These are phyloP conservation scores for Ormyrus rosae DNA, from an alignment of 2,888 invertebrate genomes.

Conservation along the genomic window DNA sequence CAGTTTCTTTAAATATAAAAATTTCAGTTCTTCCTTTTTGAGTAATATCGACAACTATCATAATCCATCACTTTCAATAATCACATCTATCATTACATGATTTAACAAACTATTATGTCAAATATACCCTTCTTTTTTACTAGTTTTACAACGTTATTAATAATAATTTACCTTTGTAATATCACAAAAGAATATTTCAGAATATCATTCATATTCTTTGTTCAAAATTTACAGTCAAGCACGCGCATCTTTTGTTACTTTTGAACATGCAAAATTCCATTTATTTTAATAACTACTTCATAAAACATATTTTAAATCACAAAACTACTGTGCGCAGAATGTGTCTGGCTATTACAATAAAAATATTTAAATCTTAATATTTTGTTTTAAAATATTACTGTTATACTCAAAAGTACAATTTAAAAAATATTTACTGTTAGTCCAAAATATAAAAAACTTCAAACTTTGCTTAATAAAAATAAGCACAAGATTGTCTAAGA, in stretches of 20 bases:
- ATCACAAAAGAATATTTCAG: slow-evolving; percentile 53
- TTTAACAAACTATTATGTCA: slow-evolving; percentile 24
- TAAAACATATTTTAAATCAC: too few relatives aligned
- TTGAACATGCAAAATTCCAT: neutral
- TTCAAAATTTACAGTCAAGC: slow-evolving; percentile 4
- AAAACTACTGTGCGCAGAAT: too few relatives aligned
- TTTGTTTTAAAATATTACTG: too few relatives aligned
- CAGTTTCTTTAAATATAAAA: slow-evolving; percentile 24
- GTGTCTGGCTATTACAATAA: too few relatives aligned
- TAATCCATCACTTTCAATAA: slow-evolving; percentile 22
- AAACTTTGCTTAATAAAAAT: neutral
- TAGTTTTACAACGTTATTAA: slow-evolving; percentile 11
- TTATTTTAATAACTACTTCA: too few relatives aligned
- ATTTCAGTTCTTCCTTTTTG: slow-evolving; percentile 1
- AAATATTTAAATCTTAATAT: too few relatives aligned
- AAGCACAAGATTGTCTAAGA: neutral
- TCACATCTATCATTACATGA: slow-evolving; percentile 30
- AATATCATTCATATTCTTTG: slow-evolving; percentile 45
- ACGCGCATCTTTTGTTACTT: slow-evolving; percentile 33
- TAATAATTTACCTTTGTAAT: slow-evolving; percentile 50
- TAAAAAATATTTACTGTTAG: too few relatives aligned
- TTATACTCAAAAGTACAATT: too few relatives aligned
- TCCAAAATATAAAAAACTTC: too few relatives aligned
- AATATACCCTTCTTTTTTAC: slow-evolving; percentile 19
- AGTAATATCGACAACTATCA: slow-evolving; percentile 35